Conservation (phyloP, 92 coral and sea anemone species). For the Anthopleura xanthogrammica region DNA sequence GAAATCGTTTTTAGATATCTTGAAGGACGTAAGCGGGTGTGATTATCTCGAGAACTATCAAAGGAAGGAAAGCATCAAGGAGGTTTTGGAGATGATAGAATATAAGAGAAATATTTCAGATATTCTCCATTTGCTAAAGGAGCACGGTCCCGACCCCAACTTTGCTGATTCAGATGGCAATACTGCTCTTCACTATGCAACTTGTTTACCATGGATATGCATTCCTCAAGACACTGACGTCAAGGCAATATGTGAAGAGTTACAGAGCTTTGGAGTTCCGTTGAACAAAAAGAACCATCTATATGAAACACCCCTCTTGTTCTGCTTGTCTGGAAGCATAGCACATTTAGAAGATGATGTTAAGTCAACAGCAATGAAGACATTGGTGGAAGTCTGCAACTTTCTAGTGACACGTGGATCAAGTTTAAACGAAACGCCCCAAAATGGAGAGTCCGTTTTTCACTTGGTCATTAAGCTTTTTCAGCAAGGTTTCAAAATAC, state of each 20-base stretch:
- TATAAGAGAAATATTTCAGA: neutral
- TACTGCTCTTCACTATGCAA: neutral
- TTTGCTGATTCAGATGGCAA: neutral
- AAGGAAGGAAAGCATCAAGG: neutral
- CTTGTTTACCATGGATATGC: neutral
- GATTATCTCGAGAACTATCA: neutral
- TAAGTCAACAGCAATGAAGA: neutral
- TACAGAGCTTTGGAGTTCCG: neutral
- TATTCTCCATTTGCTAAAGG: neutral
- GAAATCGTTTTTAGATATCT: neutral
- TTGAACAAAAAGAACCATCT: neutral
- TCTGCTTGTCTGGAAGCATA: conserved; percentile 9
- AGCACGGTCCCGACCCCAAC: neutral
- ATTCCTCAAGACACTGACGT: neutral
- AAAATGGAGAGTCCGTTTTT: conserved; percentile 16
- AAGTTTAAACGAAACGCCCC: neutral
- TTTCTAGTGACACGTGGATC: conserved; percentile 4
- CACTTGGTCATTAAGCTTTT: conserved; percentile 16
- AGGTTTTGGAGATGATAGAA: neutral
- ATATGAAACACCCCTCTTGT: neutral
- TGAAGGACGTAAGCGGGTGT: neutral
- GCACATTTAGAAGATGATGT: neutral
- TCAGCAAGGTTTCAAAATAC: neutral
- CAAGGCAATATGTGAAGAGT: neutral
- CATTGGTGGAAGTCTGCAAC: conserved; percentile 8